Conservation (phyloP, 2,797 vertebrate genomes). For the Halcyon chelicuti region DNA sequence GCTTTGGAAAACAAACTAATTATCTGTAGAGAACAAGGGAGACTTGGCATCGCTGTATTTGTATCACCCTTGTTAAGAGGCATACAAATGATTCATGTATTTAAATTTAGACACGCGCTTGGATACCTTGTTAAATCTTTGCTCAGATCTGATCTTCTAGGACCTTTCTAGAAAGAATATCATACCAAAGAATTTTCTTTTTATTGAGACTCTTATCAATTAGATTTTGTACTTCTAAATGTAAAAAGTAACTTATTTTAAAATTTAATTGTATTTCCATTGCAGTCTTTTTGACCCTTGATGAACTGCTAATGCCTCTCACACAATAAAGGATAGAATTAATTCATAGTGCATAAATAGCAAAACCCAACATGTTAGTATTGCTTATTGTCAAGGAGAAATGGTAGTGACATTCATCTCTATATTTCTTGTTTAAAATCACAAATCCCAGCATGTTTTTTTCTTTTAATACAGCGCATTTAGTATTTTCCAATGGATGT, state of each 20-base stretch:
- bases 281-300: background rate
- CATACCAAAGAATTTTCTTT: background rate
- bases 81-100: background rate
- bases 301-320: background rate
- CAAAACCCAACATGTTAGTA: background rate
- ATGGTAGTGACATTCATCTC: background rate
- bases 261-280: background rate
- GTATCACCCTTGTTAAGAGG: background rate
- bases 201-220: background rate
- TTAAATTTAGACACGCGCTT: background rate
- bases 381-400: background rate
- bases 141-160: background rate
- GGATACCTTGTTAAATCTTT: background rate
- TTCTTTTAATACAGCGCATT: background rate
- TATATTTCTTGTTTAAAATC: background rate
- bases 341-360: background rate
- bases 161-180: background rate
- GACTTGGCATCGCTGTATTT: background rate
- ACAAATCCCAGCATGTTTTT: background rate
- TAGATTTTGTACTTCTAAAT: background rate
- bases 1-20: constrained; percentile 15
- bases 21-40: background rate
- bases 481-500: background rate
- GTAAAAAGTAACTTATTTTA: background rate
- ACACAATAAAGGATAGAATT: background rate